Evolutionary conservation across 2,113 vertebrate species (phyloP).

Genomic region (Pithys albifrons): DNA sequence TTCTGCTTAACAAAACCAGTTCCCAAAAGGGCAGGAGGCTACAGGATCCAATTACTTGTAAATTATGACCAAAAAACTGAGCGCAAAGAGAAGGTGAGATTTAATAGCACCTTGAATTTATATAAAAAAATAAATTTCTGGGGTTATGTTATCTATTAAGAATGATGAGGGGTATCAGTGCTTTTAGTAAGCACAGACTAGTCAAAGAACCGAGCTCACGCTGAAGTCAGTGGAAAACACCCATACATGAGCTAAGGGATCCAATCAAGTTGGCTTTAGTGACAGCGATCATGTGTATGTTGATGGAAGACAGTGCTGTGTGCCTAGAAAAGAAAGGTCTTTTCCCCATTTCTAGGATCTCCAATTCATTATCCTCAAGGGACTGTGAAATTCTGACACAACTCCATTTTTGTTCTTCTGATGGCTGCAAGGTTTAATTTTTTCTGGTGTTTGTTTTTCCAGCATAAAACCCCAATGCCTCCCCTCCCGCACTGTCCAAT

Average conservation of each 20-base stretch:
- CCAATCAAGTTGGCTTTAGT: not conserved
- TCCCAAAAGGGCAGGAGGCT: not conserved
- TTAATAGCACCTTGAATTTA: not conserved
- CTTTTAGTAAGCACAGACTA: not conserved
- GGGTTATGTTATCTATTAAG: not conserved
- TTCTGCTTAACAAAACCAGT: conserved; percentile 22
- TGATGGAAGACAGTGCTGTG: not conserved
- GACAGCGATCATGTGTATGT: not conserved
- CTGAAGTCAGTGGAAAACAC: not conserved
- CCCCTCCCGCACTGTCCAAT: fast-evolving
- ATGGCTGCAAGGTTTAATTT: not conserved
- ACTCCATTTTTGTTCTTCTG: not conserved
- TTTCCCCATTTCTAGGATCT: not conserved
- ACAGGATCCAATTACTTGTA: not conserved
- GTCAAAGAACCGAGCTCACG: not conserved
- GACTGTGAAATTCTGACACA: not conserved
- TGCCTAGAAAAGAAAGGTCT: not conserved
- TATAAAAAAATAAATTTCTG: not conserved
- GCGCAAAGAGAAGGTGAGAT: not conserved
- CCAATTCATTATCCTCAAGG: not conserved
- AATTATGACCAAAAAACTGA: not conserved
- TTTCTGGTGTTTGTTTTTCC: not conserved
- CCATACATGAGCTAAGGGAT: not conserved
- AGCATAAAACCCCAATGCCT: fast-evolving
- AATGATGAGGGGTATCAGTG: not conserved